Base-by-base conservation (phyloP, 2,888 invertebrate species). In the Seira musarum region DNA sequence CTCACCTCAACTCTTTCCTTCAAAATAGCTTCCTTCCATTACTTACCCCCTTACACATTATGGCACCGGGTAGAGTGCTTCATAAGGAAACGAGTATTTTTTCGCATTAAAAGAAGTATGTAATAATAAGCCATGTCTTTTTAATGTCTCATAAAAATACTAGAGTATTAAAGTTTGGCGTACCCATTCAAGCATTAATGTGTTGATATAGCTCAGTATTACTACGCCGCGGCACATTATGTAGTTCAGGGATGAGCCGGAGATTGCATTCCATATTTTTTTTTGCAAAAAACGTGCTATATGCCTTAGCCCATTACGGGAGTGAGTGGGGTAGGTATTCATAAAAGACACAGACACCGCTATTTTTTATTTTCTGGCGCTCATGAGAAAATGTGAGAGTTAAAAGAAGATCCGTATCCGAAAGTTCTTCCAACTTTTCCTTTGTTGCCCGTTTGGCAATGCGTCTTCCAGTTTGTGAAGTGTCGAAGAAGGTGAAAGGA, bases 91-190 rank as follows among this genome's bases (percentile, higher is more conserved):
- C 21, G 2, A 57, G 53, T n/a, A n/a, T n/a, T n/a, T n/a, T n/a
- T n/a, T n/a, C n/a, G n/a, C n/a, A n/a, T n/a, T n/a, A 30, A 22
- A 22, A 64, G 25, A 22, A 25, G 13, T n/a, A 21, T 49, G 21
- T 49, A 21, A 57, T 57, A 69, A 69, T 69, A 69, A 30, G 25
- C 53, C 57, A 53, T 63, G n/a, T 35, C 64, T 65, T 69, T 63
- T 76, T 76, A 76, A 30, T 70, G 64, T 35, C 63, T 60, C 46
- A 64, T 60, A n/a, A n/a, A n/a, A n/a, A n/a, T n/a, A n/a, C n/a
- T n/a, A n/a, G n/a, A n/a, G n/a, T n/a, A n/a, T n/a, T n/a, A n/a
- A n/a, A n/a, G n/a, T n/a, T n/a, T n/a, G n/a, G n/a, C n/a, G n/a
- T n/a, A n/a, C n/a, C n/a, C n/a, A n/a, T n/a, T n/a, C n/a, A n/a